Percentiles rank a stretch among this genome's conserved stretches.
phyloP scores from a whole-genome alignment of 1,140 invertebrate genomes.

The Anoplolepis gracilipes region DNA sequence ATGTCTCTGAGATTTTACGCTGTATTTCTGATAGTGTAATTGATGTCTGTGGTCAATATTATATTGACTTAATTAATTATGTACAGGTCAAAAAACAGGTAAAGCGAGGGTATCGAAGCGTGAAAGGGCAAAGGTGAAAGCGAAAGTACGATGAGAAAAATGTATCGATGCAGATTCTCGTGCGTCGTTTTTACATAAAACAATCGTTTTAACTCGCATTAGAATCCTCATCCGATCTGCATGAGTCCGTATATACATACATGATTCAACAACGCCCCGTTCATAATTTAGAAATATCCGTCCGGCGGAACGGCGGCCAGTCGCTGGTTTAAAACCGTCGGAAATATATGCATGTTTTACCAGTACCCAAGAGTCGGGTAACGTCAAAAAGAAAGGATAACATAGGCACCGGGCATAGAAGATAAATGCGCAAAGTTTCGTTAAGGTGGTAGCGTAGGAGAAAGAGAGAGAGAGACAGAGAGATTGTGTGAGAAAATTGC shows the following conservation, averaged over 20 bases:
- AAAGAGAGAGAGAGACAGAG: too few species aligned
- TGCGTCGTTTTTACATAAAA: neutral
- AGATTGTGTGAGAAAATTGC: constrained; percentile 23
- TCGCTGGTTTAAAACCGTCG: constrained; percentile 40
- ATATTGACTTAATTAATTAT: neutral
- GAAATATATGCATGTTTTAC: constrained; percentile 65
- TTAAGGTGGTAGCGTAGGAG: neutral
- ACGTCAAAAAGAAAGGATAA: constrained; percentile 49
- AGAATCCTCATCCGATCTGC: constrained; percentile 38
- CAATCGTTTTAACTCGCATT: constrained; percentile 54
- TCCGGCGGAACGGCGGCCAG: constrained; percentile 28
- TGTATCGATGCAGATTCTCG: neutral
- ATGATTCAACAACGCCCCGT: constrained; percentile 55
- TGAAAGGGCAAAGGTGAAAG: neutral
- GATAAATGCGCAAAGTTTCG: constrained; percentile 37
- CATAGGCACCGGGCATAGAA: constrained; percentile 18
- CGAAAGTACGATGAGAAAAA: neutral
- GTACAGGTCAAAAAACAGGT: neutral
- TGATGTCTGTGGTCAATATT: neutral
- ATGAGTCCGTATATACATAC: constrained; percentile 8
- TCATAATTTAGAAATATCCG: constrained; percentile 71
- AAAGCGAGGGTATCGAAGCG: neutral
- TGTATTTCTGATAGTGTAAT: neutral
- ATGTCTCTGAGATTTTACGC: neutral
- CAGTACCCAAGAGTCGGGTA: constrained; percentile 39